Base-by-base conservation (phyloP, 2,113 vertebrate species). In the Malaclemys terrapin region DNA sequence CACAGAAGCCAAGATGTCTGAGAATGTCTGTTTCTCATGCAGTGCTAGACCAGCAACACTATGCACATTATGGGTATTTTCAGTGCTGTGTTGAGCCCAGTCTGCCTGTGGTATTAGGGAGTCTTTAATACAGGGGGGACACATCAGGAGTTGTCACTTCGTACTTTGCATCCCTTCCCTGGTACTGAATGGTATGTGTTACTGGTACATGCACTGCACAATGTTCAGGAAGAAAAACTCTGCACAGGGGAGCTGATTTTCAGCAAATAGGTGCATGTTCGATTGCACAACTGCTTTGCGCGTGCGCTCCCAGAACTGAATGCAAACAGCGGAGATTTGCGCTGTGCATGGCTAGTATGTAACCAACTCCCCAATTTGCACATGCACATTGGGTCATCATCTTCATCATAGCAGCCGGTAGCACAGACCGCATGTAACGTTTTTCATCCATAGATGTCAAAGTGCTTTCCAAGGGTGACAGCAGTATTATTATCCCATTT, bases 191-290 rank as follows among this genome's bases (percentile, higher is more conserved):
- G 53, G 19, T 20, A 72, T 12, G 6, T 27, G 56, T 49, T 24
- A 62, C 35, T 85, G 88, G 24, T 0, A 2, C 25, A 42, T 0
- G 25, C 3, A 88, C 72, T 88, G 78, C 49, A 78, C 17, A 49
- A n/a, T 0, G 0, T 50, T 78, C n/a, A 1, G 29, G 12, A 24
- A 6, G n/a, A 57, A 29, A 45, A 84, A 16, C 7, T 10, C 22
- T 27, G 53, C 79, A 42, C 10, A 50, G 29, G 35, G 89, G 27
- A 80, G 53, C 4, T 76, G 47, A 38, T 72, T 38, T 19, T 20
- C n/a, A 80, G 65, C 5, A 0, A 82, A 54, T 20, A 72, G 80
- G 47, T 2, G 27, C 25, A 29, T 82, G 81, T 56, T 10, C 1
- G 8, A 57, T n/a, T 24, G 79, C 38, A 31, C 27, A 29, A 62